These are phyloP conservation scores for Acronicta leporina DNA, from an alignment of 2,888 invertebrate genomes.

Conservation along the genomic window DNA sequence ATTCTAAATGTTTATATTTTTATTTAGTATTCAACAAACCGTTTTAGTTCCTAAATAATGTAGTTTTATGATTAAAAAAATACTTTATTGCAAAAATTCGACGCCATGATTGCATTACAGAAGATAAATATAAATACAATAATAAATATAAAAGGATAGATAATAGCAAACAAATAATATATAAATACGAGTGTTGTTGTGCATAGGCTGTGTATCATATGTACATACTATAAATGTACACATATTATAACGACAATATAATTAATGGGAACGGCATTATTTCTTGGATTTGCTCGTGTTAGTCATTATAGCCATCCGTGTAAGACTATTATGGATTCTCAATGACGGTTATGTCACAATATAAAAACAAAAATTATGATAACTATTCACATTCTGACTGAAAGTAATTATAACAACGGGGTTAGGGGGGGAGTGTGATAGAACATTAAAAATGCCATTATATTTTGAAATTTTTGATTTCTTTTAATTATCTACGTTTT, in stretches of 20 bases:
- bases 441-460: constrained; percentile 87
- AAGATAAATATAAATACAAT: constrained; percentile 1
- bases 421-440: constrained; percentile 58
- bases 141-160: constrained; percentile 18
- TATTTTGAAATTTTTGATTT: constrained; percentile 89
- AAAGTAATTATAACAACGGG: constrained; percentile 64
- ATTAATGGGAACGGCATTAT: constrained; percentile 64
- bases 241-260: constrained; percentile 50
- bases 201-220: constrained; percentile 29
- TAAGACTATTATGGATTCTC: constrained; percentile 76
- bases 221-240: constrained; percentile 23
- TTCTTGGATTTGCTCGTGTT: constrained; percentile 35
- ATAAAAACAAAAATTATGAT: constrained; percentile 88
- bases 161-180: constrained; percentile 40
- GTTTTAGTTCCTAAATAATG: background rate
- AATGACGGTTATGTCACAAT: constrained; percentile 55
- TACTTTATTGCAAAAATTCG: constrained; percentile 13
- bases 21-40: background rate
- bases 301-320: constrained; percentile 63
- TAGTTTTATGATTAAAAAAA: too few species aligned
- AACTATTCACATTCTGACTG: constrained; percentile 44
- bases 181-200: constrained; percentile 33
- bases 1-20: background rate
- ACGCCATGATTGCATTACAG: constrained; percentile 6
- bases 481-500: constrained; percentile 90